Evolutionary conservation across 2,113 vertebrate genomes (phyloP).

Genomic region (Dipodomys spectabilis): DNA sequence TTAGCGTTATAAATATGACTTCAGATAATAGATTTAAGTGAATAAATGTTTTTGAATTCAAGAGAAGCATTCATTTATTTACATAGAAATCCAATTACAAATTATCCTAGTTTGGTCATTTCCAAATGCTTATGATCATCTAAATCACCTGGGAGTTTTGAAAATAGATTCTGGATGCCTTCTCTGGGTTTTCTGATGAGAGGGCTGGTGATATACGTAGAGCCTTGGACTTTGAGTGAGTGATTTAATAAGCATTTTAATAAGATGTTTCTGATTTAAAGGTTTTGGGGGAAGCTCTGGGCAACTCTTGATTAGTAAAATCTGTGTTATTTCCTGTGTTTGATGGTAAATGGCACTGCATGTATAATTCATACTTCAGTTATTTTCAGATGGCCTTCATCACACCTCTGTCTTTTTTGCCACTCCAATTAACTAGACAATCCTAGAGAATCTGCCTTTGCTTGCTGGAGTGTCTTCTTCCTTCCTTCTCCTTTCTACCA

Average conservation of each 20-base stretch:
- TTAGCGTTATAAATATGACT: conserved; percentile 52
- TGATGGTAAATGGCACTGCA: background rate
- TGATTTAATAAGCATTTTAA: conserved; percentile 31
- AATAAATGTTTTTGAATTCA: conserved; percentile 38
- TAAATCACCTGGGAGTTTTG: conserved; percentile 21
- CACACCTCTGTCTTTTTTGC: background rate
- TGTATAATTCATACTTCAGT: background rate
- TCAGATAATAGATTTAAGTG: conserved; percentile 16
- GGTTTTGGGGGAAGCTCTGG: background rate
- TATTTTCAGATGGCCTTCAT: background rate
- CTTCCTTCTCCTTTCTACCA: background rate
- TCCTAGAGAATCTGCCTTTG: background rate
- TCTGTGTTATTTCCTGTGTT: conserved; percentile 26
- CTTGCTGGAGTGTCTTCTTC: background rate
- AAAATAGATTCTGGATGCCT: background rate
- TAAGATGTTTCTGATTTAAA: conserved; percentile 27
- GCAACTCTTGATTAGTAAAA: background rate
- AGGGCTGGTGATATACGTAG: background rate
- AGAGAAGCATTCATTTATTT: conserved; percentile 8
- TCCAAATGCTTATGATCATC: background rate
- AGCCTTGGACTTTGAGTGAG: background rate
- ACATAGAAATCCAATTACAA: conserved; percentile 8
- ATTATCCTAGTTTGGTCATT: conserved; percentile 8
- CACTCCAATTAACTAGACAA: background rate
- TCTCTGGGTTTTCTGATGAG: background rate